Percentiles rank a stretch among this genome's conserved stretches.
phyloP scores from a whole-genome alignment of 2,888 invertebrate genomes.

The Siphonodentalium dalli region DNA sequence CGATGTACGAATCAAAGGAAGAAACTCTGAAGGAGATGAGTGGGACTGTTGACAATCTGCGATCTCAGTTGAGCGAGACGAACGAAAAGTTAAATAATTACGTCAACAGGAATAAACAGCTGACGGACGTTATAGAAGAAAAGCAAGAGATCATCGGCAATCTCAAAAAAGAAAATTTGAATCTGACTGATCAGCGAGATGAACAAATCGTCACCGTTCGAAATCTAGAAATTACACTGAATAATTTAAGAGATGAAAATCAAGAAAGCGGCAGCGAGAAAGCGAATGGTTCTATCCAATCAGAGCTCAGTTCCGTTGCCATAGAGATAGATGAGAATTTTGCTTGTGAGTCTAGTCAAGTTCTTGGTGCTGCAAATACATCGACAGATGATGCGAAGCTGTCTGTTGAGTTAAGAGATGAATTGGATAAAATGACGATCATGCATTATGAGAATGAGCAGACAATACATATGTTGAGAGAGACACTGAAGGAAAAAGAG shows the following conservation, averaged over 20 bases:
- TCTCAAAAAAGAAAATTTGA: slow-evolving; percentile 15
- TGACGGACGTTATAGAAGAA: slow-evolving; percentile 25
- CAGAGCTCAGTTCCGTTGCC: too few species aligned
- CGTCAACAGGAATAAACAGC: slow-evolving; percentile 27
- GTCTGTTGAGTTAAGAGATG: too few species aligned
- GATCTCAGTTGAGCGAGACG: slow-evolving; percentile 30
- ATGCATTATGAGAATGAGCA: too few species aligned
- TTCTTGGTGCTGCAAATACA: too few species aligned
- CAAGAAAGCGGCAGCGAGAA: not conserved
- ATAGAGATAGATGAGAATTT: too few species aligned
- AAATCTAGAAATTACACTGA: not conserved
- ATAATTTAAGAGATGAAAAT: too few species aligned
- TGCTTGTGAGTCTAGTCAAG: too few species aligned
- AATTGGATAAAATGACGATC: too few species aligned
- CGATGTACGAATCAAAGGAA: not conserved
- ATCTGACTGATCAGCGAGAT: slow-evolving; percentile 13
- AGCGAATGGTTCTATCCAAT: not conserved
- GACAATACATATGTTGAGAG: too few species aligned
- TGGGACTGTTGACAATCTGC: slow-evolving; percentile 27
- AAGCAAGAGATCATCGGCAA: slow-evolving; percentile 17
- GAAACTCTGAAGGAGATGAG: not conserved
- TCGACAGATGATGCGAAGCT: too few species aligned
- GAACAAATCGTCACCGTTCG: not conserved
- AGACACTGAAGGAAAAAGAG: slow-evolving; percentile 25
- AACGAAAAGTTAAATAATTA: slow-evolving; percentile 34